Base-by-base conservation (phyloP, 1,140 invertebrate species). In the Cherax quadricarinatus region DNA sequence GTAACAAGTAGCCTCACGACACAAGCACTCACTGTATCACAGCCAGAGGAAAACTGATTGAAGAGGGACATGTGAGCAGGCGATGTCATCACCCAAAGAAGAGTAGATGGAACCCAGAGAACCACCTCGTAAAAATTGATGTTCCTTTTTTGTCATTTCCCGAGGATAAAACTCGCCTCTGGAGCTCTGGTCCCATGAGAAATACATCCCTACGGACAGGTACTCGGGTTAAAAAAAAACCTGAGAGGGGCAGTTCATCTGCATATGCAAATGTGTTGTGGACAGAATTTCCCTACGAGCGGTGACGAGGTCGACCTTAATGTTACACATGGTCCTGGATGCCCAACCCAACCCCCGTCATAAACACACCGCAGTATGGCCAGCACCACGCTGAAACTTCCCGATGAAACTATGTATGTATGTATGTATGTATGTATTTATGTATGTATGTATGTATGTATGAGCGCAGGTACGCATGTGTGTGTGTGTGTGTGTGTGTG, bases 141-240 rank as follows among this genome's bases (percentile, higher is more conserved):
- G 83, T 85, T 70, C 60, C 30, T 57, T 85, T 85, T 85, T 85
- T 66, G 83, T 85, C 83, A 85, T 85, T 85, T 66, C 83, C 60
- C 16, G 10, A 16, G 83, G 83, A 66, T 85, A 85, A 85, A 66
- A 49, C 83, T 85, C 49, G 83, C 30, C 60, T 57, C 9, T 48
- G 3, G 18, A 16, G n/a, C 60, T 21, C 57, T 16, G n/a, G 83
- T 85, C 83, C 70, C 83, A 75, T 30, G 83, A 85, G 83, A 85
- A 62, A 85, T 85, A 66, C 60, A 70, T 57, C 60, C 83, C 70
- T 85, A 70, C 83, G 60, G 60, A 70, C 83, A 85, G 83, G 83
- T 85, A 85, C 83, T 85, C 83, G 70, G 70, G 83, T 85, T 41
- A 41, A 41, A 41, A 41, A 41, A 85, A 85, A 85, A 85, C 83